Base-by-base conservation (phyloP, 2,797 vertebrate genomes). In the Danio kyathit region DNA sequence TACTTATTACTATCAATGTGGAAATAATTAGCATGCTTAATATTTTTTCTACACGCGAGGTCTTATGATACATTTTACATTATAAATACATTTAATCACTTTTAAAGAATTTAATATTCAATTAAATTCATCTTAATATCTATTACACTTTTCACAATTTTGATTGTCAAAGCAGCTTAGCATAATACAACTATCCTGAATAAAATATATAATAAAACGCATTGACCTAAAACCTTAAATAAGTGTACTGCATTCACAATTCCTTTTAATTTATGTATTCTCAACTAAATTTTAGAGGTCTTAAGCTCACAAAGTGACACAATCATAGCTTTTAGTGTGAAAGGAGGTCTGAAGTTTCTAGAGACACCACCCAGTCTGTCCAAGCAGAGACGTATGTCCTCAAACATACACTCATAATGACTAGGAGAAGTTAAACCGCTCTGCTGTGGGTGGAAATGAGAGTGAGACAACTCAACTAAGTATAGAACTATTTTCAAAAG, bases 361-460 rank as follows among this genome's bases (percentile, higher is more conserved):
- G 48, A 4, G 2, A 51, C 54, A 66, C 63, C 78, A 80, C 74
- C 70, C 80, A 75, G 76, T 63, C 61, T 80, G 52, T n/a, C 66
- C 43, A 81, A 17, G 46, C 54, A 75, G 49, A 59, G 49, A 1
- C 74, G 61, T 19, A 69, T 80, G 88, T 48, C 44, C 51, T 76
- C 77, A 81, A 77, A 77, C 67, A 72, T 75, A 43, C 84, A 86
- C 19, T n/a, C 14, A 11, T 84, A 89, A 92, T 85, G 83, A 84
- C 71, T 76, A 46, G 72, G 72, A 76, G 57, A 52, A 84, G 83
- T 80, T 90, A 90, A 94, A 87, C 89, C 89, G 87, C 87, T 86
- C 38, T 76, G 74, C 52, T 66, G 79, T 81, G 63, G 74, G 44
- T 56, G 59, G 83, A 43, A 56, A 74, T 5, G 59, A 70, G 74